Percentiles rank a stretch among this genome's conserved stretches.
Evolutionary conservation across 2,113 vertebrate genomes (phyloP).

Genomic region (Cyanoderma ruficeps): DNA sequence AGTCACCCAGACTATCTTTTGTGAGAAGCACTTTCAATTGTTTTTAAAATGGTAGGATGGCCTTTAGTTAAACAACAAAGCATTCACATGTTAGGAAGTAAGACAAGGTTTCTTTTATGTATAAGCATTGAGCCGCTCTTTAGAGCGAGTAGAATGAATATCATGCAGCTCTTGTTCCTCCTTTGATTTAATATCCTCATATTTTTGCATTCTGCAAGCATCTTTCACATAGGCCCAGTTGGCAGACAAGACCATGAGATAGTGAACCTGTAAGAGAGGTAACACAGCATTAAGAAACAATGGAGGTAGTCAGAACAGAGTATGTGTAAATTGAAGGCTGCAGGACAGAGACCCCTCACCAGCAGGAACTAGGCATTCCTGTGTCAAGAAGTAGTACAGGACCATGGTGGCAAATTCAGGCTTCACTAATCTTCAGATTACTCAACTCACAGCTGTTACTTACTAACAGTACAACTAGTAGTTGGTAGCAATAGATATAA

Average conservation of each 20-base stretch:
- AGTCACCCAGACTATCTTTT: slow-evolving; percentile 75
- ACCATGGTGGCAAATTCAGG: neutral
- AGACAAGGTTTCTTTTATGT: slow-evolving; percentile 82
- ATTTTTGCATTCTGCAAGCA: slow-evolving; percentile 98
- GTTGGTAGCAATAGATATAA: neutral
- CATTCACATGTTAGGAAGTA: slow-evolving; percentile 66
- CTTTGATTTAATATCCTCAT: slow-evolving; percentile 99
- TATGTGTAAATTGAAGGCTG: neutral
- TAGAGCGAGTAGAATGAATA: slow-evolving; percentile 99
- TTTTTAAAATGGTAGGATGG: slow-evolving; percentile 76
- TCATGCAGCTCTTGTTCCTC: slow-evolving; percentile 99
- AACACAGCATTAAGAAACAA: neutral
- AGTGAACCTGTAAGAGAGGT: slow-evolving; percentile 86
- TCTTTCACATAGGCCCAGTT: slow-evolving; percentile 99
- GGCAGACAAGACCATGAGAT: slow-evolving; percentile 97
- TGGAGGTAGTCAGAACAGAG: neutral
- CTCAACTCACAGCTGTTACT: neutral
- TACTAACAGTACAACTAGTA: neutral
- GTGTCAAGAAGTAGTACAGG: neutral
- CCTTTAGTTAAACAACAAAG: slow-evolving; percentile 79
- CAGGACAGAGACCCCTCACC: neutral
- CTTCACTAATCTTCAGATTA: neutral
- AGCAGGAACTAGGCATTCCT: neutral
- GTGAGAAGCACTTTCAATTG: slow-evolving; percentile 80
- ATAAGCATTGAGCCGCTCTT: slow-evolving; percentile 98